Base-by-base conservation (phyloP, 2,888 invertebrate species). In the Macrostomum cliftonense region DNA sequence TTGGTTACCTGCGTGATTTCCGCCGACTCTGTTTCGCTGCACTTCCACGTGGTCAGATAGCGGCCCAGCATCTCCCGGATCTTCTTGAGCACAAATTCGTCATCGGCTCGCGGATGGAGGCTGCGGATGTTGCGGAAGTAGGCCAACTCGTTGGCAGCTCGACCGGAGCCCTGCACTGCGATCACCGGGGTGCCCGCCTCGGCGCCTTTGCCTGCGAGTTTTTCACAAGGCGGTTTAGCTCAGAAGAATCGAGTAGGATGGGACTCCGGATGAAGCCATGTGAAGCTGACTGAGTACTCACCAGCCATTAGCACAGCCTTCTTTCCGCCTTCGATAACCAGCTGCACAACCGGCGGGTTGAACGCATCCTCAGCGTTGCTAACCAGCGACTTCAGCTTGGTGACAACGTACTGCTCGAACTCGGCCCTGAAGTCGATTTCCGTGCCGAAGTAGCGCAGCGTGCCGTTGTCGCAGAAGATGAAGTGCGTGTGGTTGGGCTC, bases 241-340 rank as follows among this genome's bases (percentile, higher is more conserved):
- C n/a, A n/a, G n/a, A n/a, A n/a, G n/a, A n/a, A n/a, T n/a, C n/a
- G n/a, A n/a, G n/a, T n/a, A n/a, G n/a, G n/a, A n/a, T n/a, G n/a
- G n/a, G n/a, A n/a, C n/a, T n/a, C n/a, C n/a, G n/a, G n/a, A n/a
- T n/a, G n/a, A n/a, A 4, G 28, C 28, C 28, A 28, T 28, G 4
- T 28, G 5, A 28, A 7, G 4, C 9, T 28, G 28, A 28, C 5
- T 7, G 9, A 28, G 4, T 28, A 9, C 28, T 28, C 9, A 28
- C 28, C 28, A 9, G 28, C 28, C 28, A 28, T 47, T 5, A 59
- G 53, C 54, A 68, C 58, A 2, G 93, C 91, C 73, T 88, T 86
- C 46, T 87, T 84, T 49, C 93, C 93, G 49, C 95, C 95, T 72
- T 95, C 93, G 62, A 95, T 83, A 55, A 93, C 88, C 61, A 95